A percentile compares a stretch with the other conserved stretches of the same genome.
phyloP scores from a whole-genome alignment of 1,140 invertebrate species.

The Pseudoatta argentina region DNA sequence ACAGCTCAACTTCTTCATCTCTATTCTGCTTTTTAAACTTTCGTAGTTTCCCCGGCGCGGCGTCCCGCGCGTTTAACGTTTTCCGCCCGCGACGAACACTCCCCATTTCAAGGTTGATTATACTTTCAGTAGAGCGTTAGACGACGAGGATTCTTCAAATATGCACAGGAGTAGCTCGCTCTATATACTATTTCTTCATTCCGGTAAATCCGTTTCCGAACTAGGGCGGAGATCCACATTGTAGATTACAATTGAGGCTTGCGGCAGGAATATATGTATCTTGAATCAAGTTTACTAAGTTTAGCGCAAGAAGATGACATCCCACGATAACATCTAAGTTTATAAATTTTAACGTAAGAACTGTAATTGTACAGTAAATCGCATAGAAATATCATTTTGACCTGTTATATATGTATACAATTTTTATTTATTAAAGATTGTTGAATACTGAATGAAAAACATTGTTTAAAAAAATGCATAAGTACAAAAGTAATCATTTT shows the following conservation, averaged over 20 bases:
- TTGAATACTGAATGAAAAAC: not conserved
- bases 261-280: slow-evolving; percentile 43
- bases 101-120: slow-evolving; percentile 54
- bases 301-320: slow-evolving; percentile 23
- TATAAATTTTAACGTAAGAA: slow-evolving; percentile 24
- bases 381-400: not conserved
- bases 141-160: slow-evolving; percentile 32
- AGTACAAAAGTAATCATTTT: not conserved
- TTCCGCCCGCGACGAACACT: not conserved
- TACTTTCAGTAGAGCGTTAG: slow-evolving; percentile 45
- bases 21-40: slow-evolving; percentile 37
- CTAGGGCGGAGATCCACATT: slow-evolving; percentile 33
- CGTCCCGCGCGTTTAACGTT: not conserved
- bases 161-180: slow-evolving; percentile 17
- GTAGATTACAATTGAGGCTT: slow-evolving; percentile 47
- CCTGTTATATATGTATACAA: not conserved
- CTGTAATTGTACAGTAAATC: not conserved
- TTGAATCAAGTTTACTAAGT: slow-evolving; percentile 40
- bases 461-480: not conserved
- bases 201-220: slow-evolving; percentile 32
- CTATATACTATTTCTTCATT: slow-evolving; percentile 9
- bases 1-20: slow-evolving; percentile 22
- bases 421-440: not conserved
- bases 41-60: not conserved
- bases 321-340: not conserved